A percentile compares a stretch with the other conserved stretches of the same genome.
These are phyloP conservation scores for Trachelus iudaicus DNA, from an alignment of 2,888 invertebrate genomes.

Conservation along the genomic window DNA sequence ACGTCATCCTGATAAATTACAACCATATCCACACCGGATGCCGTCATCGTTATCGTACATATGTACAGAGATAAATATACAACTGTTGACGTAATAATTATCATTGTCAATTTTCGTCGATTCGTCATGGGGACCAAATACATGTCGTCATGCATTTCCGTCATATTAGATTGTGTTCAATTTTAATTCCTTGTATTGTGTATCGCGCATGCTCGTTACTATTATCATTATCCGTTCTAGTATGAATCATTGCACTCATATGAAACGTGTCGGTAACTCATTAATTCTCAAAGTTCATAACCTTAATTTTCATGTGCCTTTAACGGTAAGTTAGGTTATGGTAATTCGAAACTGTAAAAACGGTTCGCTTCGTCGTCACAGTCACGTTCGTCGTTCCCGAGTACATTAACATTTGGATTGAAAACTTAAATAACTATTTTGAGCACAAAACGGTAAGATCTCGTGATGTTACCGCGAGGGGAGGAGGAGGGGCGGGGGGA, in stretches of 20 bases:
- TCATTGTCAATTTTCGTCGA: not conserved
- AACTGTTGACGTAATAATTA: not conserved
- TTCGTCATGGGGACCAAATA: not conserved
- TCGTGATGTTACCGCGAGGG: not conserved
- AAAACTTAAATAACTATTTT: not conserved
- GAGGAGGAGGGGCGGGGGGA: not conserved
- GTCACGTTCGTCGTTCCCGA: not conserved
- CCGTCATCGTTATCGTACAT: not conserved
- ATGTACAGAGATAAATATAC: not conserved
- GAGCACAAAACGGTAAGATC: not conserved
- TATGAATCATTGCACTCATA: not conserved
- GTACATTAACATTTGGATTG: not conserved
- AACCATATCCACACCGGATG: not conserved
- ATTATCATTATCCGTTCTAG: not conserved
- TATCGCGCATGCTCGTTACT: not conserved
- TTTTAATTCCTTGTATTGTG: not conserved
- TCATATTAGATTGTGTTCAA: not conserved
- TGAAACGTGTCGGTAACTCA: not conserved
- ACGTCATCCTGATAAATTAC: not conserved
- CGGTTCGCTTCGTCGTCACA: not conserved
- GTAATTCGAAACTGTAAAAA: not conserved
- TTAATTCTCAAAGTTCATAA: not conserved
- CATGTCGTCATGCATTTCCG: not conserved
- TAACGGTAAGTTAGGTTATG: not conserved
- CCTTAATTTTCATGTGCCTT: not conserved